Conservation (phyloP, 2,888 invertebrate genomes). For the Trichopoda pennipes region DNA sequence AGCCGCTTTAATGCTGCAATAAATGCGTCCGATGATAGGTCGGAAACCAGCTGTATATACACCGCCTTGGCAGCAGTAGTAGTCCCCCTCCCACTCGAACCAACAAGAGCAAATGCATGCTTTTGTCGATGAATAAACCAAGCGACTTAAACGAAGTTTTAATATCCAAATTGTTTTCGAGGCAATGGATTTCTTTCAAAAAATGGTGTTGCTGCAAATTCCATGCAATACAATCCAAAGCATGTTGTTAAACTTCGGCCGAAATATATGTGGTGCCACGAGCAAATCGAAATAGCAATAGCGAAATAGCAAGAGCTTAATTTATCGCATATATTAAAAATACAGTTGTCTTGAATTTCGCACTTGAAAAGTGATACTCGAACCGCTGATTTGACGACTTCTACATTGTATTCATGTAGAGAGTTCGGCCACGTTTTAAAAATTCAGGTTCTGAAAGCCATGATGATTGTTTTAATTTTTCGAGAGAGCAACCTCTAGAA, state of each 20-base stretch:
- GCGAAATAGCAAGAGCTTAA: constrained; percentile 17
- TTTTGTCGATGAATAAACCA: constrained; percentile 13
- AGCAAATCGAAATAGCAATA: constrained; percentile 5
- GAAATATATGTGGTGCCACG: background rate
- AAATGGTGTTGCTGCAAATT: constrained; percentile 25
- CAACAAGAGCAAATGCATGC: background rate
- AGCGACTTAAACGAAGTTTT: constrained; percentile 23
- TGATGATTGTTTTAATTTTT: constrained; percentile 23
- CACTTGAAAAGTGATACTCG: constrained; percentile 37
- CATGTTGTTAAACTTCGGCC: constrained; percentile 2
- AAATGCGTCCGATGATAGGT: too few relatives aligned
- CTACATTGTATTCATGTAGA: constrained; percentile 8
- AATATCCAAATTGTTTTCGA: constrained; percentile 14
- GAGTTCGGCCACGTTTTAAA: constrained; percentile 7
- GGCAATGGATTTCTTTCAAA: constrained; percentile 4
- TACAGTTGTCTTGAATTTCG: constrained; percentile 15
- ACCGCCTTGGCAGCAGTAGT: too few relatives aligned
- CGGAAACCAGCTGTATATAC: too few relatives aligned
- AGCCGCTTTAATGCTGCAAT: too few relatives aligned
- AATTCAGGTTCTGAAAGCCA: constrained; percentile 38
- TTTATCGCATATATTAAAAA: constrained; percentile 24
- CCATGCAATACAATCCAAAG: constrained; percentile 7
- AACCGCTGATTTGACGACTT: constrained; percentile 17
- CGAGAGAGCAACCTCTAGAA: constrained; percentile 49
- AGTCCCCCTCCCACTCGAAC: constrained; percentile 53